Evolutionary conservation across 2,797 vertebrate species (phyloP), one percentile per base, ranked within the genome.

Genomic region (Crenichthys baileyi): DNA sequence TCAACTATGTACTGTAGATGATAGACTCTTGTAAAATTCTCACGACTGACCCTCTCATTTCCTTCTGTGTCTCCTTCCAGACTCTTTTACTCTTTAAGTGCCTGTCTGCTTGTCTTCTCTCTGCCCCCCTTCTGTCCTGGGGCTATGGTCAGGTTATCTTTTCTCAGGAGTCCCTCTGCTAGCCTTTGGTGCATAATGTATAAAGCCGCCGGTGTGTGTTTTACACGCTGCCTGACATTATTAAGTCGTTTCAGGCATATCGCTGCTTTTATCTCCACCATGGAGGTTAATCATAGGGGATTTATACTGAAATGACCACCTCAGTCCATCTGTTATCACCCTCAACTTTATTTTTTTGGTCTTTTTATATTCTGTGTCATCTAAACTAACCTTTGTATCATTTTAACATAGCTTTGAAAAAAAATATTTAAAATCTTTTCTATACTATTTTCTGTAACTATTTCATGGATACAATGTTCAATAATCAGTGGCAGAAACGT

Each of bases 141-240:
- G 84, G 89, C 77, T 71, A 78, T 86, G 87, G 63, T 89, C 84
- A 85, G 91, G 91, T 94, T 94, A 94, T 95, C 87, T 91, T 92
- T 95, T 93, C 89, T 36, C 91, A 79, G 89, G 85, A 93, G 88
- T 92, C 91, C 84, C 91, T 94, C 93, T 84, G 81, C 88, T 87
- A 88, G 91, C 82, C 90, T 91, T 91, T 83, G 83, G 92, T 92
- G 93, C 92, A 94, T 95, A 94, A 95, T 93, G 93, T 92, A 94
- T 93, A 89, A 95, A 95, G 90, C 90, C 87, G 68, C 76, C 70
- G 87, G 89, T 94, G 93, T 93, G 92, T 94, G 93, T 93, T 94
- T 93, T 91, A 93, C 92, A 92, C 87, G 73, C 26, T 63, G 87
- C 79, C 82, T 90, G 91, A 91, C 91, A 93, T 92, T 90, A 93